A percentile compares a stretch with the other conserved stretches of the same genome.
These are phyloP conservation scores for Drosophila neutralis DNA, from an alignment of 2,888 invertebrate species.

Conservation along the genomic window DNA sequence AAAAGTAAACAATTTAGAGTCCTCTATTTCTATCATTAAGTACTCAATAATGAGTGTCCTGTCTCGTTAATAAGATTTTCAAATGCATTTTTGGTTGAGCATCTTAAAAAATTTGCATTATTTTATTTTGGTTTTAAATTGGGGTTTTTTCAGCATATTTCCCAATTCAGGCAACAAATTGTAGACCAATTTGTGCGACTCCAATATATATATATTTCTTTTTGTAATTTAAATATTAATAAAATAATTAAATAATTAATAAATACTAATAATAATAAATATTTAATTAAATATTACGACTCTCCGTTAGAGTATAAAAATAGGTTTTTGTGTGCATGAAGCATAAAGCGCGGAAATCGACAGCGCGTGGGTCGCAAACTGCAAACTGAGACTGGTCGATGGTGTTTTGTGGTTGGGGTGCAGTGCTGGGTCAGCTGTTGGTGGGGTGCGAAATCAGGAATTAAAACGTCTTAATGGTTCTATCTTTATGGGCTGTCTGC, in stretches of 20 bases:
- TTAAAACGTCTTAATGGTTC: slow-evolving; percentile 79
- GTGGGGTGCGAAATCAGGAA: slow-evolving; percentile 81
- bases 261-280: background rate
- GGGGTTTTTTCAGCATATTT: background rate
- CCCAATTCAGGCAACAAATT: background rate
- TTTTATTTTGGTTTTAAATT: background rate
- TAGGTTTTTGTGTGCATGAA: slow-evolving; percentile 38
- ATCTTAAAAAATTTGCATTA: no score
- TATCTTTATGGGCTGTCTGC: slow-evolving; percentile 66
- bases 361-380: slow-evolving; percentile 50
- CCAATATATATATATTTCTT: no score
- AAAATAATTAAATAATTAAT: no score
- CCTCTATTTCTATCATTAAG: background rate
- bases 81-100: background rate
- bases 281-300: background rate
- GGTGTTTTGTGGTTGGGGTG: slow-evolving; percentile 5
- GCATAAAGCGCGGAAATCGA: slow-evolving; percentile 69
- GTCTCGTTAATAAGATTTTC: background rate
- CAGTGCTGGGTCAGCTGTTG: slow-evolving; percentile 42
- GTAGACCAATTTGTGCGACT: background rate
- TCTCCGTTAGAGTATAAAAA: slow-evolving; percentile 21
- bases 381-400: slow-evolving; percentile 26
- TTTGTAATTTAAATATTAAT: no score
- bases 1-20: background rate
- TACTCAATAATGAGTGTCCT: background rate